A percentile compares a stretch with the other conserved stretches of the same genome.
These are phyloP conservation scores for Nyctibius grandis DNA, from an alignment of 2,797 vertebrate species.

Conservation along the genomic window DNA sequence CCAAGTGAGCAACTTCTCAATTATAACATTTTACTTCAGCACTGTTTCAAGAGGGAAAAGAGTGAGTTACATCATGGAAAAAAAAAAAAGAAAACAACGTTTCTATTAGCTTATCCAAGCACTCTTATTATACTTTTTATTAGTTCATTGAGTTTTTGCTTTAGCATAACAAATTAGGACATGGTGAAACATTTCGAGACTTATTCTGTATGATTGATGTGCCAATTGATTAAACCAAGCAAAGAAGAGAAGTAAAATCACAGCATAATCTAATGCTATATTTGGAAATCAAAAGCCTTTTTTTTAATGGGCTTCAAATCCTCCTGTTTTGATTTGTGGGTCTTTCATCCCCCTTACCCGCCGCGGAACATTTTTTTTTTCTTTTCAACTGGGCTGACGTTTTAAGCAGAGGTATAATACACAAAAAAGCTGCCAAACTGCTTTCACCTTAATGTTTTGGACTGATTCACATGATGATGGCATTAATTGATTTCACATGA, in stretches of 20 bases:
- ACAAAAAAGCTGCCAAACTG: not conserved
- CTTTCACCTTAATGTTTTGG: conserved; percentile 1
- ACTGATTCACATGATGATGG: not conserved
- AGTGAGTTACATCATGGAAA: not conserved
- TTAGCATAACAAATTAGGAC: not conserved
- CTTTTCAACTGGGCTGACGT: not conserved
- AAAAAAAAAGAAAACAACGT: not conserved
- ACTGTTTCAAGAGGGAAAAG: not conserved
- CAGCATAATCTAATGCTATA: not conserved
- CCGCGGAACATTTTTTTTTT: not conserved
- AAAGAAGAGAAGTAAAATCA: not conserved
- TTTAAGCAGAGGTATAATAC: not conserved
- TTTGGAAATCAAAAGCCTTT: not conserved
- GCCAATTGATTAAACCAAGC: not conserved
- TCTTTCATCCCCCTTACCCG: not conserved
- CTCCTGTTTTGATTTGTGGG: not conserved
- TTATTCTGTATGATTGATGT: not conserved
- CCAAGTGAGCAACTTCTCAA: not conserved
- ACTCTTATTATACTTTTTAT: not conserved
- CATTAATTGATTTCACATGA: not conserved
- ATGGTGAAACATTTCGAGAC: not conserved
- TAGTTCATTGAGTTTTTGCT: not conserved
- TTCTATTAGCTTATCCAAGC: not conserved
- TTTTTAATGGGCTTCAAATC: not conserved
- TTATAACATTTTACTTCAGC: not conserved